A percentile compares a stretch with the other conserved stretches of the same genome.
phyloP scores from a whole-genome alignment of 1,140 invertebrate species.

The Phthorimaea operculella region DNA sequence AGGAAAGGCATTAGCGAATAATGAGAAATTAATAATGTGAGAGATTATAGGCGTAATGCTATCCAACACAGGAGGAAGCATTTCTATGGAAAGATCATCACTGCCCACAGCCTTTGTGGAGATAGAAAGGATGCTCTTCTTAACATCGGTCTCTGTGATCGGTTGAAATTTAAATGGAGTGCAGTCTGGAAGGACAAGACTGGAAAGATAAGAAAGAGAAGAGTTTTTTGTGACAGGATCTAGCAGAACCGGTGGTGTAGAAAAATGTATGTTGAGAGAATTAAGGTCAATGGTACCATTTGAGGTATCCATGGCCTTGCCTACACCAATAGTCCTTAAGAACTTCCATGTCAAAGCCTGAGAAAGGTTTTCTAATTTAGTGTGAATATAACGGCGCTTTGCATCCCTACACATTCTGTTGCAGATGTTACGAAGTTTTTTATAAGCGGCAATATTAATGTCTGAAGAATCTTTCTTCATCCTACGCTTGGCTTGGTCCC shows the following conservation, averaged over 20 bases:
- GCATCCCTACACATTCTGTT: no score
- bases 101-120: not conserved
- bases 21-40: slow-evolving; percentile 1
- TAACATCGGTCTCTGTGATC: not conserved
- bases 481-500: no score
- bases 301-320: no score
- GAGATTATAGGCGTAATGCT: not conserved
- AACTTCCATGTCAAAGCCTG: no score
- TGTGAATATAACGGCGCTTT: no score
- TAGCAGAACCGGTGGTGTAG: not conserved
- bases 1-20: not conserved
- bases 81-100: not conserved
- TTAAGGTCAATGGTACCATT: not conserved
- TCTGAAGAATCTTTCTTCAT: no score
- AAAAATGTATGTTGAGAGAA: not conserved
- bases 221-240: not conserved
- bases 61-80: not conserved
- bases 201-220: not conserved
- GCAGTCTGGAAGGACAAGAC: not conserved
- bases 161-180: not conserved
- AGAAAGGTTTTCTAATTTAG: no score
- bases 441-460: no score
- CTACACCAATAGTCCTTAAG: no score
- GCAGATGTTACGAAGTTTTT: no score
- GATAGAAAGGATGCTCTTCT: not conserved